Conservation (phyloP, 2,888 invertebrate species). For the Scelioninae gen. 1 region DNA sequence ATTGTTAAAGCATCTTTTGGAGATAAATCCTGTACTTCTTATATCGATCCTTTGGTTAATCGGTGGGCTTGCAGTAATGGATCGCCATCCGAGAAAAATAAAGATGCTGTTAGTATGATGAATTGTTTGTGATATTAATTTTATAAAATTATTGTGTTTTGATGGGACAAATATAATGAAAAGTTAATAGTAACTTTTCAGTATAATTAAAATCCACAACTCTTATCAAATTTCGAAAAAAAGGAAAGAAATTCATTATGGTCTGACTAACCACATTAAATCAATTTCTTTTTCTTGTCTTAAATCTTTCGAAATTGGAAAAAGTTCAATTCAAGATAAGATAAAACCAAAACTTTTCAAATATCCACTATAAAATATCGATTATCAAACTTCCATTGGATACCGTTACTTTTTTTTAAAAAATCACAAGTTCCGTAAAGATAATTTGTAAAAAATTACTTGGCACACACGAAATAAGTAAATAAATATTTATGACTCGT, state of each 20-base stretch:
- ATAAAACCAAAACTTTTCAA: constrained; percentile 46
- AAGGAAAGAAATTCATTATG: background rate
- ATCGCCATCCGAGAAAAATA: constrained; percentile 24
- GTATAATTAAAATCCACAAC: too few relatives aligned
- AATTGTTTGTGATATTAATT: too few relatives aligned
- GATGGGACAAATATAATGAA: too few relatives aligned
- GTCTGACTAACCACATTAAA: background rate
- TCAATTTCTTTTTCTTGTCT: constrained; percentile 20
- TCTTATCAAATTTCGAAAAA: too few relatives aligned
- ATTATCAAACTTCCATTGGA: constrained; percentile 42
- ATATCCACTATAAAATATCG: constrained; percentile 48
- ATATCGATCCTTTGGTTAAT: constrained; percentile 87
- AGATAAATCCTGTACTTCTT: constrained; percentile 88
- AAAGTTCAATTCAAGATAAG: constrained; percentile 32
- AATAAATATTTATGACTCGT: constrained; percentile 14
- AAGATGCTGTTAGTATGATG: constrained; percentile 52
- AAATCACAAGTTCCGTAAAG: constrained; percentile 9
- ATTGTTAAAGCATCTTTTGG: constrained; percentile 90
- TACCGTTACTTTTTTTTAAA: constrained; percentile 12
- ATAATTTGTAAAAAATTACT: constrained; percentile 18
- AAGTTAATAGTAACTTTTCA: too few relatives aligned
- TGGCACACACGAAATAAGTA: background rate
- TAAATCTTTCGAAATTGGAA: constrained; percentile 48
- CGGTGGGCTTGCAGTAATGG: constrained; percentile 87
- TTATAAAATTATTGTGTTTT: too few relatives aligned